Percentiles rank a stretch among this genome's conserved stretches.
Evolutionary conservation across 2,797 vertebrate species (phyloP).

Genomic region (Epinephelus coioides): DNA sequence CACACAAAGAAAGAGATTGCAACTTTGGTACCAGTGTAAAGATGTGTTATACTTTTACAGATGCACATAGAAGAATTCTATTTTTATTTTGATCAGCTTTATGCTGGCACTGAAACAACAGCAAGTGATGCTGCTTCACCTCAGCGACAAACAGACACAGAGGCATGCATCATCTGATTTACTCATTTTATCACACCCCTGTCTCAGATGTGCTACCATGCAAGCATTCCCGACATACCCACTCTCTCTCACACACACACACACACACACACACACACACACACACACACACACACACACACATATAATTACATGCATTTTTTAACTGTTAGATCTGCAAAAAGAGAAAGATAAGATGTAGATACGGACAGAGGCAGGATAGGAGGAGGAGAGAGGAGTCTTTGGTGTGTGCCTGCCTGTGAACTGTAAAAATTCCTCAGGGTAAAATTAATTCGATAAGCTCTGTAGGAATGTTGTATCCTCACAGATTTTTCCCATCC

Average conservation of each 20-base stretch:
- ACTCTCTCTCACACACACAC: slow-evolving; percentile 7
- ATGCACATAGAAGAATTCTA: background rate
- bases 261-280: slow-evolving; percentile 11
- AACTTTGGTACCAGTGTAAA: background rate
- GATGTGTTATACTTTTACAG: background rate
- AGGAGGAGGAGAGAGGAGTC: slow-evolving; percentile 9
- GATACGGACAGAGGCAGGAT: slow-evolving; percentile 5
- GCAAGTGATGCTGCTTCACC: background rate
- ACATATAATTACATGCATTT: background rate
- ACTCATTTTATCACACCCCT: slow-evolving; percentile 32
- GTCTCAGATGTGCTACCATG: slow-evolving; percentile 9
- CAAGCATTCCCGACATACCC: slow-evolving; percentile 16
- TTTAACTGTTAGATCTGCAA: slow-evolving; percentile 6
- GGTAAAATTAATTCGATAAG: slow-evolving; percentile 69
- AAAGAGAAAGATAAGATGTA: slow-evolving; percentile 25
- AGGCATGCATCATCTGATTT: slow-evolving; percentile 6
- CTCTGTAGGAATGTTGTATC: slow-evolving; percentile 58
- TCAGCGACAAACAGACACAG: slow-evolving; percentile 1
- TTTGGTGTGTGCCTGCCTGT: slow-evolving; percentile 17
- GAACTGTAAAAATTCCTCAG: slow-evolving; percentile 58
- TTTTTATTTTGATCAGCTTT: slow-evolving; percentile 5
- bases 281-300: slow-evolving; percentile 9
- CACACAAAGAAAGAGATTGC: background rate
- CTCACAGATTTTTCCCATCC: slow-evolving; percentile 50
- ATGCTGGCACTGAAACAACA: background rate